Evolutionary conservation across 1,140 invertebrate genomes (phyloP).

Genomic region (Drosophila ogumai): DNA sequence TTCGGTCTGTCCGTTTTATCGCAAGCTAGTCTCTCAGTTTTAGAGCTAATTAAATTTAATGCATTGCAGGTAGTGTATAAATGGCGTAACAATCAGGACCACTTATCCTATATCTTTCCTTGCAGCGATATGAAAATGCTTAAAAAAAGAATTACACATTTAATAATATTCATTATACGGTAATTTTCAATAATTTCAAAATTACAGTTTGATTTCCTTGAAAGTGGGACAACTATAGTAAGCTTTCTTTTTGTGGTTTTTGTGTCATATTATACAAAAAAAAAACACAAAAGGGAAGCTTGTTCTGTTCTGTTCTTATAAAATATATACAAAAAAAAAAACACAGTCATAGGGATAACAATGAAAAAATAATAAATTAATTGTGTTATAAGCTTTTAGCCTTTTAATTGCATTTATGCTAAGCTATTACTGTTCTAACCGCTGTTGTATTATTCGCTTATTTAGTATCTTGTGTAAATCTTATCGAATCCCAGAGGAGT

Average conservation of each 20-base stretch:
- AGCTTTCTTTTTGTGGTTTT: too few species aligned
- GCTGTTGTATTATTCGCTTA: constrained; percentile 4
- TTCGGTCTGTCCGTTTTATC: not conserved
- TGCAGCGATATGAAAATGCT: not conserved
- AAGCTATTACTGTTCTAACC: not conserved
- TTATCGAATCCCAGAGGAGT: not conserved
- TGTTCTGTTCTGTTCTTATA: too few species aligned
- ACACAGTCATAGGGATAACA: too few species aligned
- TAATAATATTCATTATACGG: too few species aligned
- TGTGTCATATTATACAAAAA: too few species aligned
- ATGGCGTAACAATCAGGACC: not conserved
- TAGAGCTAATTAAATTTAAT: not conserved
- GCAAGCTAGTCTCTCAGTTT: not conserved
- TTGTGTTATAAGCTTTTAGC: not conserved
- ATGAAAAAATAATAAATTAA: not conserved
- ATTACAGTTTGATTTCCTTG: too few species aligned
- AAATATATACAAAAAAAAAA: not conserved
- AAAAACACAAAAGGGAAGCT: too few species aligned
- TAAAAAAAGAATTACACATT: too few species aligned
- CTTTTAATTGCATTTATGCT: not conserved
- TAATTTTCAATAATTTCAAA: too few species aligned
- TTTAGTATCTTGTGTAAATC: not conserved
- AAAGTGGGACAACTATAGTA: too few species aligned
- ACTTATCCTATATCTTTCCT: not conserved
- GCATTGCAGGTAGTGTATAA: not conserved